Evolutionary conservation across 1,140 invertebrate species (phyloP).

Genomic region (Mya arenaria): DNA sequence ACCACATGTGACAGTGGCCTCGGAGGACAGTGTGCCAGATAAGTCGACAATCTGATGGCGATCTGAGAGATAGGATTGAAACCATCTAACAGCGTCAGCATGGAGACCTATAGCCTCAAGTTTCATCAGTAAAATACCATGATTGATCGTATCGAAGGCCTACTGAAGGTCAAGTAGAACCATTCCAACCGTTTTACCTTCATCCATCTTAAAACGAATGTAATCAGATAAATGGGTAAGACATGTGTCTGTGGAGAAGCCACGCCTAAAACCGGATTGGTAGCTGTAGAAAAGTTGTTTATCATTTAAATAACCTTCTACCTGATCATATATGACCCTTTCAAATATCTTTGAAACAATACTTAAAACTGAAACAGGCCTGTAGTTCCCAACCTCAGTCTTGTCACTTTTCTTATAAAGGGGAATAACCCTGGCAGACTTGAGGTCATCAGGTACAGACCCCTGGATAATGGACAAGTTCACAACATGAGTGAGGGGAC

Average conservation of each 20-base stretch:
- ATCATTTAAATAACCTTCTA: conserved; percentile 6
- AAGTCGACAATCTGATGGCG: conserved; percentile 22
- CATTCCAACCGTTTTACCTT: conserved; percentile 29
- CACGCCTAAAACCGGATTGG: conserved; percentile 36
- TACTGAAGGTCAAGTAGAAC: conserved; percentile 51
- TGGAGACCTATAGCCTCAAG: conserved; percentile 25
- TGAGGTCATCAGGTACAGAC: conserved; percentile 25
- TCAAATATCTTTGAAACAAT: conserved; percentile 30
- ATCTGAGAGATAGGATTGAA: conserved; percentile 41
- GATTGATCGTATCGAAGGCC: conserved; percentile 55
- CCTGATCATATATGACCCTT: conserved; percentile 38
- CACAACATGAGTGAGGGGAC: conserved; percentile 15
- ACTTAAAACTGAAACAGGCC: conserved; percentile 32
- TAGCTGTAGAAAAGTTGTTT: conserved; percentile 1
- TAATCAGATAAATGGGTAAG: conserved; percentile 25
- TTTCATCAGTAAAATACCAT: conserved; percentile 44
- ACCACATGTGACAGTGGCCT: conserved; percentile 21
- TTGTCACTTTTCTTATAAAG: conserved; percentile 4
- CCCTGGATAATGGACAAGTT: conserved; percentile 28
- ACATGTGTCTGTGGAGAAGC: conserved; percentile 35
- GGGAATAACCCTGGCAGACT: conserved; percentile 11
- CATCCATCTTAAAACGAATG: conserved; percentile 16
- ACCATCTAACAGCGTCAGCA: conserved; percentile 19
- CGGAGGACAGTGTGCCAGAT: background rate
- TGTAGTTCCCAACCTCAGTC: conserved; percentile 28